Percentiles rank a stretch among this genome's conserved stretches.
phyloP scores from a whole-genome alignment of 23 tunicate genomes.

The Ascidia mentula region DNA sequence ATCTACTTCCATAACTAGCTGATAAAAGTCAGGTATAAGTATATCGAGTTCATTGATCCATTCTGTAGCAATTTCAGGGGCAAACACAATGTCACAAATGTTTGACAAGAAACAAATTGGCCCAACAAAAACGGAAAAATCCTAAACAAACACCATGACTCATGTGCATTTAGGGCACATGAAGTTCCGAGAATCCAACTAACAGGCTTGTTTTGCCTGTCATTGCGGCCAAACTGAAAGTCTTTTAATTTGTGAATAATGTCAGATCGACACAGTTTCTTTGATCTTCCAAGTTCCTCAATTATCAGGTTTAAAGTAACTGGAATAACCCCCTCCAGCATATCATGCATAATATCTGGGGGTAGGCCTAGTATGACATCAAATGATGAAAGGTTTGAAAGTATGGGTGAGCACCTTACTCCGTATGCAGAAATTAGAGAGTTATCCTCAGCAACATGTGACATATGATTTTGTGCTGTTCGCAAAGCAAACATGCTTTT shows the following conservation, averaged over 20 bases:
- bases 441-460: constrained; percentile 9
- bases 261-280: background rate
- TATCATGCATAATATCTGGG: constrained; percentile 46
- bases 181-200: constrained; percentile 10
- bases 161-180: background rate
- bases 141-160: constrained; percentile 31
- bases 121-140: constrained; percentile 23
- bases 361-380: constrained; percentile 15
- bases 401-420: too few relatives aligned
- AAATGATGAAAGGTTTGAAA: constrained; percentile 14
- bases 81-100: too few relatives aligned
- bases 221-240: constrained; percentile 22
- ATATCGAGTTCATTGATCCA: too few relatives aligned
- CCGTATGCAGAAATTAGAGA: constrained; percentile 21
- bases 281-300: background rate
- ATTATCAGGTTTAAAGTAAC: constrained; percentile 12
- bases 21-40: too few relatives aligned
- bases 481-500: constrained; percentile 34
- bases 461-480: background rate
- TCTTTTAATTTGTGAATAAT: constrained; percentile 4
- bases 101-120: constrained; percentile 17
- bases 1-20: too few relatives aligned
- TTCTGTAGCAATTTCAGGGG: too few relatives aligned
- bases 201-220: constrained; percentile 28
- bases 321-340: constrained; percentile 36